Conservation (phyloP, 2,888 invertebrate species). For the Oxytorus armatus region DNA sequence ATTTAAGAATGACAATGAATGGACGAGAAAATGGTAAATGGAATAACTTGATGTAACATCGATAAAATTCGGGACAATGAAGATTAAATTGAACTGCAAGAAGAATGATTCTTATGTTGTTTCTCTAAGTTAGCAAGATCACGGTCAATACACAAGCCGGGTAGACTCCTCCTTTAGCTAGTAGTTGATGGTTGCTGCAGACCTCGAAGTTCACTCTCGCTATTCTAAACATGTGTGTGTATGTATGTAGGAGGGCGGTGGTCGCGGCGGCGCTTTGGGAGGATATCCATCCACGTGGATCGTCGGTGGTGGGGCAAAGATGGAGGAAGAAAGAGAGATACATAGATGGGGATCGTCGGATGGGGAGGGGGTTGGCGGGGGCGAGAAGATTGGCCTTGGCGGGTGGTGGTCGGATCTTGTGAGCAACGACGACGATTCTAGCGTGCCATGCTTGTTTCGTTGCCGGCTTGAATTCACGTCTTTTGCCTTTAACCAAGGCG, state of each 20-base stretch:
- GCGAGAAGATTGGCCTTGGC: slow-evolving; percentile 68
- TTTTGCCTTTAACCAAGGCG: slow-evolving; percentile 35
- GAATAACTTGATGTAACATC: not conserved
- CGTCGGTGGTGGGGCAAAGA: slow-evolving; percentile 51
- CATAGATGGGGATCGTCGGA: not conserved
- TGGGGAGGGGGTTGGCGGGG: slow-evolving; percentile 2
- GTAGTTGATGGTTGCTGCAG: not conserved
- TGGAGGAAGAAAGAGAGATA: slow-evolving; percentile 13
- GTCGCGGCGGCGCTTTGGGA: slow-evolving; percentile 53
- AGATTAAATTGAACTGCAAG: not conserved
- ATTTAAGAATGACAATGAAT: not conserved
- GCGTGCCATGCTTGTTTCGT: slow-evolving; percentile 48
- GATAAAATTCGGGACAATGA: not conserved
- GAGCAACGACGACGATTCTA: slow-evolving; percentile 54
- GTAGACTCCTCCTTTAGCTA: not conserved
- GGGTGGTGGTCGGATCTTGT: slow-evolving; percentile 61
- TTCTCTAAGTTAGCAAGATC: slow-evolving; percentile 10
- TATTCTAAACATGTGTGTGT: slow-evolving; percentile 2
- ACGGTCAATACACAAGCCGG: slow-evolving; percentile 8
- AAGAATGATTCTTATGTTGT: slow-evolving; percentile 9
- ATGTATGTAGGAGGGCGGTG: slow-evolving; percentile 41
- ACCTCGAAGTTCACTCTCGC: slow-evolving; percentile 27
- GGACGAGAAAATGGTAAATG: not conserved
- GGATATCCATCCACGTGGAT: slow-evolving; percentile 70
- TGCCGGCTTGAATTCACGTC: slow-evolving; percentile 46